Percentiles rank a stretch among this genome's conserved stretches.
These are phyloP conservation scores for Epirrita christyi DNA, from an alignment of 2,888 invertebrate genomes.

Conservation along the genomic window DNA sequence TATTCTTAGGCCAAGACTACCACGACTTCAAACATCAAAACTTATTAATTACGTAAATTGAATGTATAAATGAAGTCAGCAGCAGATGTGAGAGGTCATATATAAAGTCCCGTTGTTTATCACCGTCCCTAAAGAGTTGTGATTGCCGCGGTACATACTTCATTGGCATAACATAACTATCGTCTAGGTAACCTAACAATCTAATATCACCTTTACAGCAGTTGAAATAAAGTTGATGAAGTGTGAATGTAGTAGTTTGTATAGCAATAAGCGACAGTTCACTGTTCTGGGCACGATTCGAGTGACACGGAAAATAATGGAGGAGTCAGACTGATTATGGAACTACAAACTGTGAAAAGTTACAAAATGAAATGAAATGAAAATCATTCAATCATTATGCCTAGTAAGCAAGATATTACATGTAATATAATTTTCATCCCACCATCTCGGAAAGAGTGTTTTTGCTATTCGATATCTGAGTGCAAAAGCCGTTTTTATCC, in stretches of 20 bases:
- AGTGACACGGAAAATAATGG: conserved; percentile 62
- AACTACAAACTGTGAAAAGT: conserved; percentile 1
- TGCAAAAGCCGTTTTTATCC: too few species aligned
- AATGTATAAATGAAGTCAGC: conserved; percentile 17
- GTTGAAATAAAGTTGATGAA: background rate
- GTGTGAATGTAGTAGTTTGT: conserved; percentile 41
- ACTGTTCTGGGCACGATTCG: conserved; percentile 58
- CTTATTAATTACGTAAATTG: background rate
- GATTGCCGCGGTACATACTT: conserved; percentile 50
- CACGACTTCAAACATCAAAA: too few species aligned
- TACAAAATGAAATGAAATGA: too few species aligned
- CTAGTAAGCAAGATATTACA: too few species aligned
- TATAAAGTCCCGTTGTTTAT: conserved; percentile 52
- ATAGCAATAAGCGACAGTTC: conserved; percentile 55
- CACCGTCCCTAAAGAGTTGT: conserved; percentile 55
- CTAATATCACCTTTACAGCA: conserved; percentile 29
- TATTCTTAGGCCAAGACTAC: too few species aligned
- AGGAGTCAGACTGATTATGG: conserved; percentile 35
- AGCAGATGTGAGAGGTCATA: conserved; percentile 34
- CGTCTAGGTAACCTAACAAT: background rate
- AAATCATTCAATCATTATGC: too few species aligned
- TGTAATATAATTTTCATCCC: too few species aligned
- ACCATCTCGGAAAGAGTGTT: too few species aligned
- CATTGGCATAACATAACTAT: conserved; percentile 15
- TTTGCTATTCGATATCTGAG: too few species aligned